These are phyloP conservation scores for Actinopyga echinites DNA, from an alignment of 53 echinoderm and acorn worm genomes.

Conservation along the genomic window DNA sequence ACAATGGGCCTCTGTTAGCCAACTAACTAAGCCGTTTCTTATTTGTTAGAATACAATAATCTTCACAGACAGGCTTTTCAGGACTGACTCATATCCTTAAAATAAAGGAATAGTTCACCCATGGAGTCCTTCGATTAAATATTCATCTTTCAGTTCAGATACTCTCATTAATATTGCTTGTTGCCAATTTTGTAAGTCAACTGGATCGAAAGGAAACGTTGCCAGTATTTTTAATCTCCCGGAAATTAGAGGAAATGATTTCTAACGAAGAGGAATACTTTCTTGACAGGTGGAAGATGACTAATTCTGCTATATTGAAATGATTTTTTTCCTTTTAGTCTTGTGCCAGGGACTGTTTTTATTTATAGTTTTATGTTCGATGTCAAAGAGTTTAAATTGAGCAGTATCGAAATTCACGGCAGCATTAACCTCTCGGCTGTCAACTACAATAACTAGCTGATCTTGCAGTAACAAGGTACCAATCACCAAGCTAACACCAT, in stretches of 20 bases:
- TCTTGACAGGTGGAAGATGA: slow-evolving; percentile 17
- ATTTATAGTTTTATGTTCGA: background rate
- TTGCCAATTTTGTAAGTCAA: background rate
- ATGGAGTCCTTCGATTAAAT: too few species aligned
- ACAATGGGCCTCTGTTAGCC: too few species aligned
- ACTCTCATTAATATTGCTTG: too few species aligned
- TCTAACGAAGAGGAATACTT: background rate
- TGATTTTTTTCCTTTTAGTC: background rate
- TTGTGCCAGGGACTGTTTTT: slow-evolving; percentile 1
- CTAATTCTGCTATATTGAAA: background rate
- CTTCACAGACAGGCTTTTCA: too few species aligned
- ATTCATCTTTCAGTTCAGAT: too few species aligned
- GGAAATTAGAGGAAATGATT: slow-evolving; percentile 29
- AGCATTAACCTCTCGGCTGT: too few species aligned
- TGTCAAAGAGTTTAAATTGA: slow-evolving; percentile 6
- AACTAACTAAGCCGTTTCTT: too few species aligned
- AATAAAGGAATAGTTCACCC: too few species aligned
- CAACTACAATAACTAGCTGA: too few species aligned
- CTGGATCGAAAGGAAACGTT: slow-evolving; percentile 9
- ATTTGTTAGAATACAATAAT: too few species aligned
- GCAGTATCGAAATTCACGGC: too few species aligned
- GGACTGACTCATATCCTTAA: too few species aligned
- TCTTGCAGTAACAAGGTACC: background rate
- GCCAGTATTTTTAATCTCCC: slow-evolving; percentile 24
- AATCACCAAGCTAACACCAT: background rate